A percentile compares a stretch with the other conserved stretches of the same genome.
Evolutionary conservation across 2,797 vertebrate genomes (phyloP).

Genomic region (Lagorchestes hirsutus): DNA sequence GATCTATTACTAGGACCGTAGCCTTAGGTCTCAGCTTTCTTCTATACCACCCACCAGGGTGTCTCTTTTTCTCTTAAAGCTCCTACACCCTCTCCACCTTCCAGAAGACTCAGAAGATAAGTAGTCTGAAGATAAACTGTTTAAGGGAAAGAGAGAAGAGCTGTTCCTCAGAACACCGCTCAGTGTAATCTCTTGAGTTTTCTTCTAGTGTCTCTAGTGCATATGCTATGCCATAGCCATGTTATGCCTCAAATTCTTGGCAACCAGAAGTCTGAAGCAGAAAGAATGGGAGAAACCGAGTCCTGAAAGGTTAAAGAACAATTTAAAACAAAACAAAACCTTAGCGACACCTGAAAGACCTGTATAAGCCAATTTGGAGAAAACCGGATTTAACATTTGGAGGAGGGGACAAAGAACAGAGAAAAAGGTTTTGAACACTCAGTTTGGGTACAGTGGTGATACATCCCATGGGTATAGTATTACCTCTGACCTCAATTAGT

Average conservation of each 20-base stretch:
- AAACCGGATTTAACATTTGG: conserved; percentile 5
- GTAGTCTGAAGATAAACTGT: background rate
- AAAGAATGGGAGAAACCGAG: conserved; percentile 5
- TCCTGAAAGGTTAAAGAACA: background rate
- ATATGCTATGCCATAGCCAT: background rate
- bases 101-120: background rate
- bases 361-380: background rate
- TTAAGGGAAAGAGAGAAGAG: background rate
- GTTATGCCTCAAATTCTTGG: conserved; percentile 10
- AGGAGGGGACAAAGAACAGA: conserved; percentile 31
- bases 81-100: background rate
- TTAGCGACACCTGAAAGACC: background rate
- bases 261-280: conserved; percentile 22
- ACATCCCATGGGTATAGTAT: background rate
- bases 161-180: background rate
- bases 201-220: background rate
- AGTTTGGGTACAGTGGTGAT: background rate
- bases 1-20: background rate
- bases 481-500: background rate
- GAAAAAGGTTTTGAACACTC: background rate
- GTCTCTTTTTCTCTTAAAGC: background rate
- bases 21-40: background rate
- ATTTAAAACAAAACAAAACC: background rate
- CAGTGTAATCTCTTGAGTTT: background rate
- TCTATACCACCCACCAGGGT: background rate